Base-by-base conservation (phyloP, 1,140 invertebrate genomes). In the Gryon sp. region DNA sequence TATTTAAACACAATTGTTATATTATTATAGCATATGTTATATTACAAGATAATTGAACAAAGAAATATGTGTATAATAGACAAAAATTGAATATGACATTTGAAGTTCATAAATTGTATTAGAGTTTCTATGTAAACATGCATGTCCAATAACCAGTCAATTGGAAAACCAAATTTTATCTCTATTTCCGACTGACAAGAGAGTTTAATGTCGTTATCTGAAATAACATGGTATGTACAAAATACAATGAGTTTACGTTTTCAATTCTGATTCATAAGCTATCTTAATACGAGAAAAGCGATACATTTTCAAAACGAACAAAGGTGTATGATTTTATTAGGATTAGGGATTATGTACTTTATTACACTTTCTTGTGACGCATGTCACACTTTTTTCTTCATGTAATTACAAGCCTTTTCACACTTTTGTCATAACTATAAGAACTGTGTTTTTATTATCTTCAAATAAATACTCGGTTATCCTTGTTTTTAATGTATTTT, bases 131-230 rank as follows among this genome's bases (percentile, higher is more conserved):
- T 5, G 9, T 22, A 48, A 2, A 55, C 15, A 55, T n/a, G 4
- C 22, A 11, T 15, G 14, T n/a, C 34, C 38, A 52, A 46, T 52
- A 43, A 28, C 36, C 41, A 1, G 7, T 32, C 15, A 22, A 53
- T 53, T 53, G 48, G 46, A 68, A 68, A 68, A 55, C 30, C 55
- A 57, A 40, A 28, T 45, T 68, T 68, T 68, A 68, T 68, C 63
- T 55, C 9, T 38, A 62, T 48, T 20, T 8, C 19, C 12, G 19
- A 38, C 46, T 57, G 45, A 50, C 45, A 22, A 46, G 40, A 38
- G 36, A n/a, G n/a, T n/a, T 55, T 48, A 57, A 45, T 45, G 30
- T 57, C 19, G 46, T 68, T 57, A 57, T 68, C 63, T 52, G n/a
- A 22, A 38, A 55, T 68, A 28, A 55, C 7, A 24, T 7, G 22